Conservation (phyloP, 2,797 vertebrate species). For the Aeoliscus strigatus region DNA sequence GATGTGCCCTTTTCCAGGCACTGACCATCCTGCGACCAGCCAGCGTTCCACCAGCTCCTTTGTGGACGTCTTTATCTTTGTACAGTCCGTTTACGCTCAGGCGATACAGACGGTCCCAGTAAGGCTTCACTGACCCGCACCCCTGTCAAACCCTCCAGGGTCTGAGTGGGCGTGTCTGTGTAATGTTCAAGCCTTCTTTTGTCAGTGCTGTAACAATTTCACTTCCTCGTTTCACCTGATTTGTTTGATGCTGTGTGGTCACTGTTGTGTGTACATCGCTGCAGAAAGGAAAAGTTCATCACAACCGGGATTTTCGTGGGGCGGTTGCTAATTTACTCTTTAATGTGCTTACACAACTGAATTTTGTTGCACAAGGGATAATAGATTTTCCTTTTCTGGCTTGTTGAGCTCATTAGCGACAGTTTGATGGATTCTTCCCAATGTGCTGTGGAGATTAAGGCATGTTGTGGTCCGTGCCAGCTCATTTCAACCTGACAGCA, state of each 20-base stretch:
- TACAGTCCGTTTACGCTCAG: constrained; percentile 9
- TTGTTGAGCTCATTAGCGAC: constrained; percentile 45
- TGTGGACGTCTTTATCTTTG: constrained; percentile 33
- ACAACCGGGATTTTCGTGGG: too few species aligned
- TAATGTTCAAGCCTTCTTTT: too few species aligned
- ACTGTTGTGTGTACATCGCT: too few species aligned
- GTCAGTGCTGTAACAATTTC: too few species aligned
- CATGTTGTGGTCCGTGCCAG: constrained; percentile 18
- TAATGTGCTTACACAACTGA: background rate
- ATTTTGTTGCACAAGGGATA: constrained; percentile 21
- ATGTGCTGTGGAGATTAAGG: constrained; percentile 26
- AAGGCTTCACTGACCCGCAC: constrained; percentile 17
- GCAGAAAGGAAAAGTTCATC: too few species aligned
- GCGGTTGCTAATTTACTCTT: too few species aligned
- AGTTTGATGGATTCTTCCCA: constrained; percentile 40
- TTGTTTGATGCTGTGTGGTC: too few species aligned
- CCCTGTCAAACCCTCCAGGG: too few species aligned
- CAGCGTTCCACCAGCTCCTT: constrained; percentile 28
- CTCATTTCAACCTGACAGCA: constrained; percentile 34
- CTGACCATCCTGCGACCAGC: constrained; percentile 37
- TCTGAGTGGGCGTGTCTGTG: too few species aligned
- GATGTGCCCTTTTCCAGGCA: constrained; percentile 45
- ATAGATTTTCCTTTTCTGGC: constrained; percentile 31
- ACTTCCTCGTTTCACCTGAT: too few species aligned
- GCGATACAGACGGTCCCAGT: background rate